A percentile compares a stretch with the other conserved stretches of the same genome.
Evolutionary conservation across 2,113 vertebrate species (phyloP).

Genomic region (Rhea americana): DNA sequence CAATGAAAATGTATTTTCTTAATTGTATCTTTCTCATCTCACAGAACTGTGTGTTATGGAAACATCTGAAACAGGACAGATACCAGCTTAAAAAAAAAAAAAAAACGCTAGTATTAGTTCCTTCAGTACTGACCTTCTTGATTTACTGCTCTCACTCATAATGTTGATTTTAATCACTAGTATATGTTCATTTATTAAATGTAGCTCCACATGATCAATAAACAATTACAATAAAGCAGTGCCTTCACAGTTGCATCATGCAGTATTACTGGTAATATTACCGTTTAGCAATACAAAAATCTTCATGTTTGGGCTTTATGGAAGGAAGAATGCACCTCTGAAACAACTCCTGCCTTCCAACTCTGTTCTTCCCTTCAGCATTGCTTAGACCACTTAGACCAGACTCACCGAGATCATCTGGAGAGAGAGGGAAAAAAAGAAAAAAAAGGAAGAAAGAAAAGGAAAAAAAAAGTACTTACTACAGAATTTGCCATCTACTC

Average conservation of each 20-base stretch:
- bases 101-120: not conserved
- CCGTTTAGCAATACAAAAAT: not conserved
- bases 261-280: not conserved
- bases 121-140: not conserved
- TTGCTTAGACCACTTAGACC: not conserved
- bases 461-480: not conserved
- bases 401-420: not conserved
- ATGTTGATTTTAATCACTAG: constrained; percentile 23
- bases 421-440: not conserved
- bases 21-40: not conserved
- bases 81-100: not conserved
- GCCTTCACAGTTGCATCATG: not conserved
- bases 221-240: not conserved
- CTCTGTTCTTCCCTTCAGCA: not conserved
- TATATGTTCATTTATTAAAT: not conserved
- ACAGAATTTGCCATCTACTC: not conserved
- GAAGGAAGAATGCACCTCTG: not conserved
- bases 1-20: not conserved
- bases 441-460: not conserved
- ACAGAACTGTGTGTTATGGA: not conserved
- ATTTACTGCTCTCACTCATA: not conserved
- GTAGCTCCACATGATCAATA: not conserved
- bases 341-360: not conserved
- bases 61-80: constrained; percentile 23
- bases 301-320: not conserved